These are phyloP conservation scores for Sepiola atlantica DNA, from an alignment of 2,888 invertebrate genomes.

Conservation along the genomic window DNA sequence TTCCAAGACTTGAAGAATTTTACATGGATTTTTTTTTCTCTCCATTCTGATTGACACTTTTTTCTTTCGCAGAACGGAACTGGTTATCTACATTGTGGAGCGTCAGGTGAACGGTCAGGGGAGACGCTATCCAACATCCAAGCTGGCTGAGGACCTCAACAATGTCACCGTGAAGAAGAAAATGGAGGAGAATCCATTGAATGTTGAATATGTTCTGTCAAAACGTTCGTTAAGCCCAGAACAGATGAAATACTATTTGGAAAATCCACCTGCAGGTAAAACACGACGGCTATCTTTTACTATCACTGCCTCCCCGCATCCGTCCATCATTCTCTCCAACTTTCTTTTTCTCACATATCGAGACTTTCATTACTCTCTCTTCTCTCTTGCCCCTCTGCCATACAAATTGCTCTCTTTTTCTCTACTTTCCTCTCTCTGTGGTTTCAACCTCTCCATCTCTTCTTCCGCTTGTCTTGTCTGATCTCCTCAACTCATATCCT, in stretches of 20 bases:
- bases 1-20: neutral
- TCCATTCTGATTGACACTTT: neutral
- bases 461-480: too few species aligned
- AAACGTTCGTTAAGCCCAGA: slow-evolving; percentile 82
- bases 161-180: slow-evolving; percentile 81
- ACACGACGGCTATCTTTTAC: neutral
- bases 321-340: neutral
- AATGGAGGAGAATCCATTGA: slow-evolving; percentile 82
- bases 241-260: slow-evolving; percentile 85
- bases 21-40: neutral
- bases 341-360: neutral
- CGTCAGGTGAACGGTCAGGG: slow-evolving; percentile 78
- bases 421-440: neutral
- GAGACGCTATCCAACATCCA: slow-evolving; percentile 73
- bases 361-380: neutral
- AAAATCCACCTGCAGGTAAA: slow-evolving; percentile 83
- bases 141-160: slow-evolving; percentile 76
- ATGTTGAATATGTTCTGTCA: slow-evolving; percentile 83
- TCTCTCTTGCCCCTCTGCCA: neutral
- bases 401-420: neutral
- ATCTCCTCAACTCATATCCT: too few species aligned
- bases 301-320: too few species aligned
- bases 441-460: neutral
- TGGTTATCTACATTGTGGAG: slow-evolving; percentile 84
- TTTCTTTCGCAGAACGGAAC: slow-evolving; percentile 79